phyloP scores from a whole-genome alignment of 1,140 invertebrate genomes.

The Eumaeus atala region DNA sequence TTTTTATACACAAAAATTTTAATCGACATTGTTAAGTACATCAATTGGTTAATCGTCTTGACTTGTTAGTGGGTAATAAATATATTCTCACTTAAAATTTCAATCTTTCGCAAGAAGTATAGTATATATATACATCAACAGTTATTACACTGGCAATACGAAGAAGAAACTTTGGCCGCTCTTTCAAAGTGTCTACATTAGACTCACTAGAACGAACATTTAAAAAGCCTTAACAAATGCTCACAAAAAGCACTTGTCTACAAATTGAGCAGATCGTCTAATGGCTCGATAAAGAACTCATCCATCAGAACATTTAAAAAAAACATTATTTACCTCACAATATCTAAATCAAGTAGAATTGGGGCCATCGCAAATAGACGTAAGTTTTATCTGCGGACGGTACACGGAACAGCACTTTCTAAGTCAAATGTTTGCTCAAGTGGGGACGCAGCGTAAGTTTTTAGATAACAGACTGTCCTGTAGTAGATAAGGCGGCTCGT shows the following conservation, averaged over 20 bases:
- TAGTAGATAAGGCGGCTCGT: constrained; percentile 49
- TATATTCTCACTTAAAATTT: no score
- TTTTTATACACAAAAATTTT: no score
- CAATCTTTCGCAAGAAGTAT: no score
- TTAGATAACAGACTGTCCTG: constrained; percentile 67
- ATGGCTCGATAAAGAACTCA: constrained; percentile 17
- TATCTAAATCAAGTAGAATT: constrained; percentile 50
- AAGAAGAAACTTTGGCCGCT: no score
- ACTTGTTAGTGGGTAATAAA: no score
- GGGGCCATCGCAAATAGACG: constrained; percentile 49
- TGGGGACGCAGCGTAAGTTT: constrained; percentile 57
- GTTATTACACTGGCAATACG: no score
- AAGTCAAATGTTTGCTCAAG: constrained; percentile 69
- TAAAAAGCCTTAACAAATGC: neutral
- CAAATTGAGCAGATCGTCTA: neutral
- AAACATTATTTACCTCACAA: constrained; percentile 35
- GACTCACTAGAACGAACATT: neutral
- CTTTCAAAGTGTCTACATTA: no score
- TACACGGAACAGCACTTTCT: constrained; percentile 72
- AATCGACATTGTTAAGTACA: no score
- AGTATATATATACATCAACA: no score
- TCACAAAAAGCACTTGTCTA: constrained; percentile 8
- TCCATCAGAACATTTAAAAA: constrained; percentile 15
- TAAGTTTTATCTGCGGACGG: constrained; percentile 58
- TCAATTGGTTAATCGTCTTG: no score